Conservation (phyloP, 2,113 vertebrate genomes). For the Phalacrocorax aristotelis region DNA sequence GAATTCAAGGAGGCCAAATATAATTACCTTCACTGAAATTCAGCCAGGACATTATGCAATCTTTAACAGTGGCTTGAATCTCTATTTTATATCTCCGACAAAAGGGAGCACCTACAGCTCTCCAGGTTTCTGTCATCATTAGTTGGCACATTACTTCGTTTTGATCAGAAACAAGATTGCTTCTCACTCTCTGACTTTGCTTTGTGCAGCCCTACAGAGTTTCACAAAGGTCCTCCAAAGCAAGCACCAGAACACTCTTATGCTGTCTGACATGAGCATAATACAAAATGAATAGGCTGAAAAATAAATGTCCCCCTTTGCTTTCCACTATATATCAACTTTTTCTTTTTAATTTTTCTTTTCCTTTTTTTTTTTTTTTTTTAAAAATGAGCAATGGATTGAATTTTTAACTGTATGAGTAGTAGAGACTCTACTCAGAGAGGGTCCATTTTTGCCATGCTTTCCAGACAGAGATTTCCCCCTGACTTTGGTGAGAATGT, state of each 20-base stretch:
- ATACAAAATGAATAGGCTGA: not conserved
- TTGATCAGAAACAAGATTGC: conserved; percentile 22
- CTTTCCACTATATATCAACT: not conserved
- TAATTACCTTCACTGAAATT: not conserved
- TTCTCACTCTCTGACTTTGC: not conserved
- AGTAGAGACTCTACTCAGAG: not conserved
- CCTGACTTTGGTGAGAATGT: not conserved
- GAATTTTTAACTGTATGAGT: not conserved
- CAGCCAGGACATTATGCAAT: conserved; percentile 7
- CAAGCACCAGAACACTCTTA: not conserved
- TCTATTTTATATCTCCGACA: not conserved
- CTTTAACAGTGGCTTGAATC: not conserved
- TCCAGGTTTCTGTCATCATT: conserved; percentile 30
- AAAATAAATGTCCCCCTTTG: not conserved
- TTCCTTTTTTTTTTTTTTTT: not conserved
- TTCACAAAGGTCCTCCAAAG: conserved; percentile 17
- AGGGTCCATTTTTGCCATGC: not conserved
- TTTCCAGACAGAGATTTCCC: not conserved
- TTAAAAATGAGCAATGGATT: not conserved
- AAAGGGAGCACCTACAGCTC: conserved; percentile 26
- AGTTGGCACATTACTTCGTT: not conserved
- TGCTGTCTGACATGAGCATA: not conserved
- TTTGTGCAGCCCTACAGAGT: conserved; percentile 6
- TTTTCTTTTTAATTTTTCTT: not conserved
- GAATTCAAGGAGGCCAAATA: conserved; percentile 3